These are phyloP conservation scores for Alcedo quadribrachys DNA, from an alignment of 2,797 vertebrate species.

Conservation along the genomic window DNA sequence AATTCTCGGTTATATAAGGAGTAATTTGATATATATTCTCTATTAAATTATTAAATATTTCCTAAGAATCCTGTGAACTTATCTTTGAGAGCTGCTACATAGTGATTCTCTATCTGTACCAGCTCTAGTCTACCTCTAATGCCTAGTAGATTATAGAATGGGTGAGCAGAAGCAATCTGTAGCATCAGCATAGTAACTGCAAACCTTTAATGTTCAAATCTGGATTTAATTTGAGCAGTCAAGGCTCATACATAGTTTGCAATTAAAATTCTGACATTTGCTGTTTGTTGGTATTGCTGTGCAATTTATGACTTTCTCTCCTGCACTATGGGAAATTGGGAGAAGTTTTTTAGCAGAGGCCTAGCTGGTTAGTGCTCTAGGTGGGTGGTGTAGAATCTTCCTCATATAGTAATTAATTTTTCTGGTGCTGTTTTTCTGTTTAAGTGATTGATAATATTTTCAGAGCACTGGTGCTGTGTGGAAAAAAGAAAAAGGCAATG, in stretches of 20 bases:
- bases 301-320: background rate
- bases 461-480: background rate
- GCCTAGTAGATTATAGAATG: background rate
- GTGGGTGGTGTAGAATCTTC: background rate
- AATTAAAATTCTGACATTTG: conserved; percentile 29
- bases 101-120: background rate
- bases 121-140: background rate
- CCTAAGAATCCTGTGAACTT: background rate
- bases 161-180: background rate
- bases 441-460: background rate
- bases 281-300: background rate
- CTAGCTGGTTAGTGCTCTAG: background rate
- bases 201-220: background rate
- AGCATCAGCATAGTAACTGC: background rate
- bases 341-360: background rate
- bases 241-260: background rate
- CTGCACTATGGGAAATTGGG: background rate
- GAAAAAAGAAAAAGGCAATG: background rate
- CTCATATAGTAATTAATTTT: background rate
- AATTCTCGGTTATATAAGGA: background rate
- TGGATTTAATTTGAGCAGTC: background rate
- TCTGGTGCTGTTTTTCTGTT: background rate
- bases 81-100: background rate
- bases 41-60: background rate
- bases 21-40: background rate